Percentiles rank a stretch among this genome's conserved stretches.
These are phyloP conservation scores for Lipophrys pholis DNA, from an alignment of 2,113 vertebrate species.

Conservation along the genomic window DNA sequence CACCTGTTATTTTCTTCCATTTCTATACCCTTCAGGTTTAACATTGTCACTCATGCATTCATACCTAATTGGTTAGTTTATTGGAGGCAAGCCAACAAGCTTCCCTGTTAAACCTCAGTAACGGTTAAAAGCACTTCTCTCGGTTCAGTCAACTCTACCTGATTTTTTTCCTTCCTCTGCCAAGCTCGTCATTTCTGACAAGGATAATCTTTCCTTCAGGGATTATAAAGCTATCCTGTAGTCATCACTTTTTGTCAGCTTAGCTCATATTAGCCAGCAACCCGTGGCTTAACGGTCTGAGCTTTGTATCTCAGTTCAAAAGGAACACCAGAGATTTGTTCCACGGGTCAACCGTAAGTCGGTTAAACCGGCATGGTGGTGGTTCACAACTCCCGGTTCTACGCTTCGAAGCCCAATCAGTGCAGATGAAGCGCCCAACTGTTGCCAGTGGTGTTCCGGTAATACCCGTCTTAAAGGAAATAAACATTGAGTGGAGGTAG, in stretches of 20 bases:
- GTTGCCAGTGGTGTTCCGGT: constrained; percentile 48
- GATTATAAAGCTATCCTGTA: constrained; percentile 82
- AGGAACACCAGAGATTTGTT: constrained; percentile 76
- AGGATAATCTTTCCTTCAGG: constrained; percentile 81
- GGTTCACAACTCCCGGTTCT: constrained; percentile 36
- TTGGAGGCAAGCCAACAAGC: not conserved
- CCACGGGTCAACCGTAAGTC: constrained; percentile 67
- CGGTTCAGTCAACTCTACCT: constrained; percentile 55
- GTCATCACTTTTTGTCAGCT: constrained; percentile 84
- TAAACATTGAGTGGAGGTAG: constrained; percentile 37
- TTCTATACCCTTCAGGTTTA: too few relatives aligned
- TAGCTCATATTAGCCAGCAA: constrained; percentile 83
- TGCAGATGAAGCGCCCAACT: constrained; percentile 50
- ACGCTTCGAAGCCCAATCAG: constrained; percentile 66
- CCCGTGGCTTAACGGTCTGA: constrained; percentile 76
- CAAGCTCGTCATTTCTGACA: constrained; percentile 76
- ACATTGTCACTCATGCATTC: too few relatives aligned
- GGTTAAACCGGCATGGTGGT: constrained; percentile 67
- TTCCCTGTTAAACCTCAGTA: constrained; percentile 37
- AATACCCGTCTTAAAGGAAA: constrained; percentile 52
- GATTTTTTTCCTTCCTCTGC: constrained; percentile 57
- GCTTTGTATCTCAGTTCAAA: constrained; percentile 80
- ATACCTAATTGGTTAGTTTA: not conserved
- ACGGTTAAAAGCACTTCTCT: constrained; percentile 44
- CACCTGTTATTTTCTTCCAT: too few relatives aligned